Base-by-base conservation (phyloP, 2,797 vertebrate species). In the Protosalanx chinensis region DNA sequence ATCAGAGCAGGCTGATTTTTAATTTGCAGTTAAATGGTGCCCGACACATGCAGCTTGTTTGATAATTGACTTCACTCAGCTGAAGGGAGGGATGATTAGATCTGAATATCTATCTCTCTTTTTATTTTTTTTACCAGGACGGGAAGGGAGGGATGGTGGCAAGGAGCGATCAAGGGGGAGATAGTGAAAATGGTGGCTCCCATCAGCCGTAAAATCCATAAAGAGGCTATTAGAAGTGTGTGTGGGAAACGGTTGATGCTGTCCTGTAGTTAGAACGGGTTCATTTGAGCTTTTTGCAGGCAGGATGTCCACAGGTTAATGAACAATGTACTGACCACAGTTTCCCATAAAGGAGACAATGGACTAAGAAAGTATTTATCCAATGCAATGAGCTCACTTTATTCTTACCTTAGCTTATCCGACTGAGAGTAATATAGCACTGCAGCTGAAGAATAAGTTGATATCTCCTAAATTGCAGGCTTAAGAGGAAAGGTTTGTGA, bases 11-110 rank as follows among this genome's bases (percentile, higher is more conserved):
- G 84, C 86, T 77, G 82, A 82, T 89, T 93, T 92, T 91, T 92
- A 89, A 92, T 93, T 92, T 90, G 88, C 86, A 82, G 90, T 87
- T 91, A 91, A 91, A 92, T 88, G 87, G 83, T 76, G 81, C 85
- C 88, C 82, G 82, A 86, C 89, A 85, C 85, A 86, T 84, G 81
- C 80, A 76, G 88, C 87, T 86, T 79, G 85, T 85, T 87, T 82
- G 88, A 91, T 92, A 91, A 92, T 93, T 88, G 89, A 92, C 90
- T 91, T 89, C 83, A 88, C 86, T 88, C 87, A 74, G 84, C 84
- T 89, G 86, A 90, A 86, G 81, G 87, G 82, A 88, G 85, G 83
- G 82, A 87, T 85, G 90, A 91, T 92, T 90, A 88, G 87, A 89
- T 90, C 85, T 79, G 85, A 90, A 89, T 89, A 87, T 89, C 84